Evolutionary conservation across 2,888 invertebrate genomes (phyloP).

Genomic region (Aphrophora alni): DNA sequence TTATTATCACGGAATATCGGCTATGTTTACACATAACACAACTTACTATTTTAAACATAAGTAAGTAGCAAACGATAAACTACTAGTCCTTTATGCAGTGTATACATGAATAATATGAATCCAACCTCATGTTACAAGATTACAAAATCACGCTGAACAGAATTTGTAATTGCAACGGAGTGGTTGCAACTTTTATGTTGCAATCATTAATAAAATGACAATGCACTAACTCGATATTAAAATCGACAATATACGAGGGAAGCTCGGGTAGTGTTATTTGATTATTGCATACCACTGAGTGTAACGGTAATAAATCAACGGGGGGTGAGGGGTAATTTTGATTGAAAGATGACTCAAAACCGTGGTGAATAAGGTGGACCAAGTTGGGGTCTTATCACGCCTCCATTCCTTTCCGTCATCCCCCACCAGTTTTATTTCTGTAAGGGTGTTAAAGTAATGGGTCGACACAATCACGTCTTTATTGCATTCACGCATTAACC

Average conservation of each 20-base stretch:
- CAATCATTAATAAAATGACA: neutral
- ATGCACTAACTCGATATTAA: constrained; percentile 3
- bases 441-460: constrained; percentile 6
- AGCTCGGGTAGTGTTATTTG: neutral
- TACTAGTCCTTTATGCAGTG: too few species aligned
- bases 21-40: too few species aligned
- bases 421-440: constrained; percentile 1
- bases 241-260: neutral
- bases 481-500: constrained; percentile 6
- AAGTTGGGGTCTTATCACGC: neutral
- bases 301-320: neutral
- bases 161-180: neutral
- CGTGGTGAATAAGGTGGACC: neutral
- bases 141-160: neutral
- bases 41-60: too few species aligned
- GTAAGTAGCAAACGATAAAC: too few species aligned
- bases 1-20: too few species aligned
- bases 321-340: constrained; percentile 1
- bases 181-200: neutral
- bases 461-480: constrained; percentile 9
- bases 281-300: constrained; percentile 9
- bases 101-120: too few species aligned
- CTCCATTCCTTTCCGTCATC: neutral
- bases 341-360: constrained; percentile 9
- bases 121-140: too few species aligned